Conservation (phyloP, 2,888 invertebrate species). For the Uloborus plumipes region DNA sequence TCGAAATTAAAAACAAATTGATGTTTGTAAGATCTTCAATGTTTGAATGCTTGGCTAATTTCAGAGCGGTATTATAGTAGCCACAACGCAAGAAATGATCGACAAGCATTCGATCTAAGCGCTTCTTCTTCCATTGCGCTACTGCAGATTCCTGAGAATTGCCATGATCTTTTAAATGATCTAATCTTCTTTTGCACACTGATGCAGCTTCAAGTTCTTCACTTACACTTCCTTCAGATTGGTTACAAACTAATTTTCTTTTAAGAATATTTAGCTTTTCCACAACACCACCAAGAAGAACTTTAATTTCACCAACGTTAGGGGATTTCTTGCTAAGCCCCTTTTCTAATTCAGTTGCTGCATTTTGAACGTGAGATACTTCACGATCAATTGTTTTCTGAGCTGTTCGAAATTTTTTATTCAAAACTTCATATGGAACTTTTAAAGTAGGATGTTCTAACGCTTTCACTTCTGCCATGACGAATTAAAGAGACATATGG, state of each 20-base stretch:
- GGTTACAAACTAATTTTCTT: slow-evolving; percentile 77
- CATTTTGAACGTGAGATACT: slow-evolving; percentile 87
- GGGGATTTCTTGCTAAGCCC: slow-evolving; percentile 73
- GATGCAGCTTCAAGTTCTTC: slow-evolving; percentile 92
- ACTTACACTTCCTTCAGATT: slow-evolving; percentile 90
- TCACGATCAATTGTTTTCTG: slow-evolving; percentile 95
- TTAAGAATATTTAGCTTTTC: slow-evolving; percentile 91
- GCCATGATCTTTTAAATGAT: slow-evolving; percentile 84
- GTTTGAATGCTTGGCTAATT: slow-evolving; percentile 83
- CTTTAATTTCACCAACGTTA: slow-evolving; percentile 81
- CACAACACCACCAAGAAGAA: slow-evolving; percentile 87
- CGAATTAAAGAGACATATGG: too few relatives aligned
- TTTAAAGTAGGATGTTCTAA: slow-evolving; percentile 96
- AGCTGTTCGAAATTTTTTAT: slow-evolving; percentile 95
- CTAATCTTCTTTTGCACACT: slow-evolving; percentile 91
- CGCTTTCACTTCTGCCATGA: slow-evolving; percentile 92
- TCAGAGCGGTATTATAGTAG: slow-evolving; percentile 93
- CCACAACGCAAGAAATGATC: slow-evolving; percentile 96
- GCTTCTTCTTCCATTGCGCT: slow-evolving; percentile 85
- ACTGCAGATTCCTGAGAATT: slow-evolving; percentile 71
- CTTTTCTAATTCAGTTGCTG: slow-evolving; percentile 84
- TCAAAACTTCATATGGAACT: slow-evolving; percentile 97
- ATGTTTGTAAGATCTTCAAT: slow-evolving; percentile 89
- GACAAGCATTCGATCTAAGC: slow-evolving; percentile 94
- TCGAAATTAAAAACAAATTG: slow-evolving; percentile 75